Conservation (phyloP, 1,140 invertebrate species). For the Stenopsyche tienmushanensis region DNA sequence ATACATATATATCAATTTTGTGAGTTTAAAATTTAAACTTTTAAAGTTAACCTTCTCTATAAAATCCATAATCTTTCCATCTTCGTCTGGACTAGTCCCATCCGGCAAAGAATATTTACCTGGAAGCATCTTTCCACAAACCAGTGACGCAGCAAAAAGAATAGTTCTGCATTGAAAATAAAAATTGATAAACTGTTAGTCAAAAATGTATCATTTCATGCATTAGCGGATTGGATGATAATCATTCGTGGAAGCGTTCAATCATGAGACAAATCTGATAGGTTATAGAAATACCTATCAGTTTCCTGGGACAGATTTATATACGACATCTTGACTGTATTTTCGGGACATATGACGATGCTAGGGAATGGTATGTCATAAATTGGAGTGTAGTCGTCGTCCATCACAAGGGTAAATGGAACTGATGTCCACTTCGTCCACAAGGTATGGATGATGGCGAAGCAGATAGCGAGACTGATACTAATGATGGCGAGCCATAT, state of each 20-base stretch:
- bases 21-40: neutral
- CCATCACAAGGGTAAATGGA: constrained; percentile 52
- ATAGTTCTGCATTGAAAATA: constrained; percentile 24
- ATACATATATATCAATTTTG: neutral
- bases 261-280: no score
- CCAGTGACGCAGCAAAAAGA: constrained; percentile 48
- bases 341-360: constrained; percentile 51
- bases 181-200: no score
- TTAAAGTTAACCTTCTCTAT: neutral
- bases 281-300: no score
- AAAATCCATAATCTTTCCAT: constrained; percentile 30
- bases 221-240: no score
- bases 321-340: constrained; percentile 48
- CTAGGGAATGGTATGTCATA: constrained; percentile 54
- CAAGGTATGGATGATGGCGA: constrained; percentile 47
- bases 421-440: constrained; percentile 49
- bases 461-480: constrained; percentile 48
- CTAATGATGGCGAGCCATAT: constrained; percentile 49
- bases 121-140: constrained; percentile 48
- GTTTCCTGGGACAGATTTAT: constrained; percentile 20
- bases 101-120: constrained; percentile 34
- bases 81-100: constrained; percentile 6
- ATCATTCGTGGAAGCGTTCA: no score
- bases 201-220: no score
- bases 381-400: constrained; percentile 50